phyloP scores from a whole-genome alignment of 2,113 vertebrate genomes.

The Coregonus clupeaformis region DNA sequence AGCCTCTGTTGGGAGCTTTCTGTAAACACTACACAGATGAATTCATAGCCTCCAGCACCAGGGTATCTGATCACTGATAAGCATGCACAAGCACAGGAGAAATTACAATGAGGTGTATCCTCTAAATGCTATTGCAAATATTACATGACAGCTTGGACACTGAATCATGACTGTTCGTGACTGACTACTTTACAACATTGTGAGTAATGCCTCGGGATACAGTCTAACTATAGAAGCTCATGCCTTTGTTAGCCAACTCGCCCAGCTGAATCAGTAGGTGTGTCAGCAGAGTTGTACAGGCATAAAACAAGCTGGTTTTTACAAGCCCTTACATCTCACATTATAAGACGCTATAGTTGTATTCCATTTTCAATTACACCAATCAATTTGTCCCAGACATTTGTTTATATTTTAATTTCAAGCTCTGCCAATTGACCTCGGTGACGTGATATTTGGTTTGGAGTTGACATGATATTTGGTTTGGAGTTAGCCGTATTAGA shows the following conservation, averaged over 20 bases:
- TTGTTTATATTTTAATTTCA: not conserved
- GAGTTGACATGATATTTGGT: constrained; percentile 25
- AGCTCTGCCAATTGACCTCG: not conserved
- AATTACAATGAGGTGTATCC: constrained; percentile 24
- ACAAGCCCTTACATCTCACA: not conserved
- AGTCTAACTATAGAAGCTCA: not conserved
- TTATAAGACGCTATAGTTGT: not conserved
- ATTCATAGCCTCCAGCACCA: not conserved
- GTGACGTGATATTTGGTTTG: constrained; percentile 33
- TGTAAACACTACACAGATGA: not conserved
- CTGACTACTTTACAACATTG: not conserved
- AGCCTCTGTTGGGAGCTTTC: not conserved
- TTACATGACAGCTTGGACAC: constrained; percentile 14
- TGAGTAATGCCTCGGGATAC: constrained; percentile 15
- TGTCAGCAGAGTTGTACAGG: not conserved
- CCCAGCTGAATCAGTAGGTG: constrained; percentile 6
- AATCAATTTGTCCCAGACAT: not conserved
- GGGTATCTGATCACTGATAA: not conserved
- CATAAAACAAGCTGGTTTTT: not conserved
- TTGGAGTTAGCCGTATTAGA: constrained; percentile 26
- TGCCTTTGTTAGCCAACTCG: not conserved
- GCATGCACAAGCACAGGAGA: constrained; percentile 22
- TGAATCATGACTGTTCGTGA: constrained; percentile 9
- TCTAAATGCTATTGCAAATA: constrained; percentile 27
- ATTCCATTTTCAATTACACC: not conserved